Percentiles rank a stretch among this genome's conserved stretches.
Conservation (phyloP, 2,888 invertebrate species). For the Lysandra coridon region DNA sequence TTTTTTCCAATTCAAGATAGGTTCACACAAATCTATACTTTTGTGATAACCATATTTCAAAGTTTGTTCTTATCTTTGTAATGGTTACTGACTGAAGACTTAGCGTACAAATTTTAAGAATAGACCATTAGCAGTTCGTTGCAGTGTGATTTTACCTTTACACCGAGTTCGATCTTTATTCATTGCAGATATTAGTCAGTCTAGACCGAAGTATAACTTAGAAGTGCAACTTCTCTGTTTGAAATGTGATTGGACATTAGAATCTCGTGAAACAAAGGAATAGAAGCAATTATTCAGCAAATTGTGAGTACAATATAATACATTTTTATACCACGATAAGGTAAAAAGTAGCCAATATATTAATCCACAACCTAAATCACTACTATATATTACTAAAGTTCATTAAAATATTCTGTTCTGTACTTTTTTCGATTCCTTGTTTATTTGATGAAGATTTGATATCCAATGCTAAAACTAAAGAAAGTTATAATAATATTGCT, state of each 20-base stretch:
- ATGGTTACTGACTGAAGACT: neutral
- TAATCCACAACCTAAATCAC: too few species aligned
- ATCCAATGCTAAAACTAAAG: too few species aligned
- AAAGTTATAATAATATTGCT: neutral
- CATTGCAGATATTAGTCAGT: conserved; percentile 19
- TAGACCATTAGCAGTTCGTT: neutral
- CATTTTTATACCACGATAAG: neutral
- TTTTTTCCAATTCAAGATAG: neutral
- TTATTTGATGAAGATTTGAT: too few species aligned
- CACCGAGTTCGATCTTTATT: conserved; percentile 10
- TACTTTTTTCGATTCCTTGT: too few species aligned
- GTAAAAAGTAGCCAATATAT: neutral
- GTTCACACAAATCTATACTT: neutral
- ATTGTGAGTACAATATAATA: neutral
- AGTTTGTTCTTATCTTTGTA: conserved; percentile 1
- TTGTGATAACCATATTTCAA: neutral
- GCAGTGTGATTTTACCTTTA: conserved; percentile 4
- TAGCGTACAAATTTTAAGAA: neutral
- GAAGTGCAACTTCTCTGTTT: neutral
- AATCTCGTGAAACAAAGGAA: neutral
- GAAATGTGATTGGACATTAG: neutral
- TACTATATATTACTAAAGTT: too few species aligned
- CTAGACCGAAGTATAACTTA: conserved; percentile 8
- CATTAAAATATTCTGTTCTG: too few species aligned
- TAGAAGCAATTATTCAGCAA: neutral